Percentiles rank a stretch among this genome's conserved stretches.
Conservation (phyloP, 2,888 invertebrate genomes). For the Drosophila nr. fundita region DNA sequence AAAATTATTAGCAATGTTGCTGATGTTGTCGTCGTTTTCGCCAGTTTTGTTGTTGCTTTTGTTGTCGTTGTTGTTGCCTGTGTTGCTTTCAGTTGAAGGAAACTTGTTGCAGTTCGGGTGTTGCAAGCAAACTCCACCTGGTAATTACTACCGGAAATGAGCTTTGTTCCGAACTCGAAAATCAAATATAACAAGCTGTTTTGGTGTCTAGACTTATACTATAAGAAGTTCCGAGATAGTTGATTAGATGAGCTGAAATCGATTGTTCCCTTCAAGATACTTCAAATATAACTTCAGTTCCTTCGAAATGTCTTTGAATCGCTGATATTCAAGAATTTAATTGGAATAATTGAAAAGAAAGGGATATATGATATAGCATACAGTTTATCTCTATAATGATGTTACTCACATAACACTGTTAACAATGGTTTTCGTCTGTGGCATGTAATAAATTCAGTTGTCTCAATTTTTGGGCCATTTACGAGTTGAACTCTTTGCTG, state of each 20-base stretch:
- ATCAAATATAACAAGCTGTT: not conserved
- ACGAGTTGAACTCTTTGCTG: not conserved
- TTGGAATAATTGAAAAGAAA: not conserved
- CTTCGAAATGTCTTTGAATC: not conserved
- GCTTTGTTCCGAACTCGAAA: not conserved
- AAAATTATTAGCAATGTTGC: slow-evolving; percentile 71
- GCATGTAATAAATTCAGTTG: not conserved
- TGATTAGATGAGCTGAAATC: not conserved
- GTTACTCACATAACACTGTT: not conserved
- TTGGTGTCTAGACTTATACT: not conserved
- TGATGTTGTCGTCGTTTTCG: slow-evolving; percentile 47
- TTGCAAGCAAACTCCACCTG: slow-evolving; percentile 26
- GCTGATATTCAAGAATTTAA: not conserved
- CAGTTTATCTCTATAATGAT: too few relatives aligned
- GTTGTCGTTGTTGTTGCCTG: not conserved
- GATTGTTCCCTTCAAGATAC: too few relatives aligned
- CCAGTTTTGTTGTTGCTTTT: slow-evolving; percentile 1
- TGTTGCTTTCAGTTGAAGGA: slow-evolving; percentile 9
- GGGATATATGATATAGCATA: too few relatives aligned
- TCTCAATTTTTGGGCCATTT: not conserved
- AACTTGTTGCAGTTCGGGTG: slow-evolving; percentile 1
- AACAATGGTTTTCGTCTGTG: not conserved
- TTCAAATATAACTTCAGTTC: not conserved
- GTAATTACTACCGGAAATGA: slow-evolving; percentile 5
- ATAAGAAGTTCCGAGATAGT: not conserved